A percentile compares a stretch with the other conserved stretches of the same genome.
Evolutionary conservation across 1,140 invertebrate species (phyloP).

Genomic region (Zelostemma sp.): DNA sequence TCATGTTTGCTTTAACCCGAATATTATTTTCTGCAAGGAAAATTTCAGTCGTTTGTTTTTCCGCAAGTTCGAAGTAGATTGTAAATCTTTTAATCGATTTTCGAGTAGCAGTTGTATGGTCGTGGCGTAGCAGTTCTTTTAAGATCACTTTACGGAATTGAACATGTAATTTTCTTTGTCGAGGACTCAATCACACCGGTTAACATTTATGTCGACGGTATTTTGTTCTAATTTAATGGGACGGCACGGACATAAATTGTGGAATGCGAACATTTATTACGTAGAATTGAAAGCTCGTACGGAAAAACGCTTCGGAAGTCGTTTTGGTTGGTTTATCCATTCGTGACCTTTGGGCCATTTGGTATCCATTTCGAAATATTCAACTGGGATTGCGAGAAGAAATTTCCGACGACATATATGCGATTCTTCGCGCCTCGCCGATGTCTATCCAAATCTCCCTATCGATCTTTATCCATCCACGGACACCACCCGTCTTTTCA

Average conservation of each 20-base stretch:
- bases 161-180: constrained; percentile 28
- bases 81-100: constrained; percentile 42
- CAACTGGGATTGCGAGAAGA: neutral
- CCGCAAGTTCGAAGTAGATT: constrained; percentile 12
- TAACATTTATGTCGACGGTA: constrained; percentile 18
- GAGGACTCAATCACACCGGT: constrained; percentile 18
- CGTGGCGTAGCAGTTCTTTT: too few species aligned
- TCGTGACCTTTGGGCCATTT: neutral
- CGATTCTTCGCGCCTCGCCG: constrained; percentile 1
- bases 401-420: too few species aligned
- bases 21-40: constrained; percentile 21
- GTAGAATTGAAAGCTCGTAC: neutral
- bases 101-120: constrained; percentile 22
- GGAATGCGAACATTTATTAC: neutral
- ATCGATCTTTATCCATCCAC: constrained; percentile 11
- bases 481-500: neutral
- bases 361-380: neutral
- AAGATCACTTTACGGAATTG: constrained; percentile 39
- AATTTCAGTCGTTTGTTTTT: constrained; percentile 16
- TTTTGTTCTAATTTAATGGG: constrained; percentile 3
- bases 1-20: too few species aligned
- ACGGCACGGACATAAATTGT: neutral
- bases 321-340: neutral
- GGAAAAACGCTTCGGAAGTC: neutral
- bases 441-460: constrained; percentile 1